phyloP scores from a whole-genome alignment of 2,797 vertebrate genomes.

The Gymnothorax javanicus region DNA sequence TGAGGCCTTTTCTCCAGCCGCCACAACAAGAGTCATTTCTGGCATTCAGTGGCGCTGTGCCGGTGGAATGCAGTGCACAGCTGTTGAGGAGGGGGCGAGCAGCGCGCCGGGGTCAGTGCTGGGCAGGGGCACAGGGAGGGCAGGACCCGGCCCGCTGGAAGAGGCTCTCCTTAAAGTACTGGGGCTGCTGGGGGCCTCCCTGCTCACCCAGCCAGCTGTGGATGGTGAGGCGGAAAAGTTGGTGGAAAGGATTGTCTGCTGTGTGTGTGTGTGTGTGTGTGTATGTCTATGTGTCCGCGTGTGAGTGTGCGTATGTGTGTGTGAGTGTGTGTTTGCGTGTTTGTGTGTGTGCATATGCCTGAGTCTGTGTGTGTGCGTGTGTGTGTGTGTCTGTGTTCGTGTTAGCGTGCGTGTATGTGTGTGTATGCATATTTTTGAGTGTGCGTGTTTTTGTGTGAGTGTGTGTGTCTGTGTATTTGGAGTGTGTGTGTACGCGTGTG shows the following conservation, averaged over 20 bases:
- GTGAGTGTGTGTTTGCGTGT: slow-evolving; percentile 17
- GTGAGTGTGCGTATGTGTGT: slow-evolving; percentile 34
- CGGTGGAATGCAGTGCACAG: slow-evolving; percentile 70
- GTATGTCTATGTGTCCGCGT: slow-evolving; percentile 42
- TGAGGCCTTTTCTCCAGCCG: slow-evolving; percentile 57
- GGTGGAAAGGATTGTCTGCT: slow-evolving; percentile 26
- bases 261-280: slow-evolving; percentile 46
- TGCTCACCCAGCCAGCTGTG: slow-evolving; percentile 63
- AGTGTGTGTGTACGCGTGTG: too few relatives aligned
- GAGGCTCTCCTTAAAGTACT: slow-evolving; percentile 46
- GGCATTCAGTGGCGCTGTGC: slow-evolving; percentile 62
- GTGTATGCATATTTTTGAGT: too few relatives aligned
- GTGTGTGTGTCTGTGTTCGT: too few relatives aligned
- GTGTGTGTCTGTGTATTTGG: too few relatives aligned
- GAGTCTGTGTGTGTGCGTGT: too few relatives aligned
- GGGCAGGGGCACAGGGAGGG: slow-evolving; percentile 59
- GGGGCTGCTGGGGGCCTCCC: slow-evolving; percentile 45
- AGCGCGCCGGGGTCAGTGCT: slow-evolving; percentile 63
- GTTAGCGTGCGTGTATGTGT: too few relatives aligned
- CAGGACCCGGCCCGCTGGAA: slow-evolving; percentile 44
- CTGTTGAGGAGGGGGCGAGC: slow-evolving; percentile 61
- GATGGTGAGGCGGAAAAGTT: slow-evolving; percentile 50
- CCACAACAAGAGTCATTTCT: slow-evolving; percentile 67
- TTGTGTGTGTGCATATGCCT: slow-evolving; percentile 14
- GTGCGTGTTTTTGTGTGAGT: too few relatives aligned